Conservation (phyloP, 2,888 invertebrate genomes). For the Digitonthophagus gazella region DNA sequence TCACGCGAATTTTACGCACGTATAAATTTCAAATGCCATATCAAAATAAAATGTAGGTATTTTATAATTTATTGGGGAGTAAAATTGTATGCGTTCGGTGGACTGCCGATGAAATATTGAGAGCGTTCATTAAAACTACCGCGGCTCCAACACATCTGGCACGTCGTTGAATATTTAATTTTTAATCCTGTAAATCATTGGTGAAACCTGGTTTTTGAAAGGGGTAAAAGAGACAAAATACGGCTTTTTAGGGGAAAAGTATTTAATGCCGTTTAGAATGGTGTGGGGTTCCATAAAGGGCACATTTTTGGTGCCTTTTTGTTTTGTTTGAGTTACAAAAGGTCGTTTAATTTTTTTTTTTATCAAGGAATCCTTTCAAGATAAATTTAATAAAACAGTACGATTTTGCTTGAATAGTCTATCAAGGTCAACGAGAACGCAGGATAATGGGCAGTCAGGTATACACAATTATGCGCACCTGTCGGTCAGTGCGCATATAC, state of each 20-base stretch:
- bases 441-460: neutral
- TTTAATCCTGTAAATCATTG: constrained; percentile 12
- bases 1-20: neutral
- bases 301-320: too few species aligned
- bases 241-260: constrained; percentile 22
- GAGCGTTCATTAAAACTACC: neutral
- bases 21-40: neutral
- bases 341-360: too few species aligned
- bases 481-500: neutral
- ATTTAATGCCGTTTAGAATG: neutral
- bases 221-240: constrained; percentile 16
- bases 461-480: neutral
- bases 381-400: neutral
- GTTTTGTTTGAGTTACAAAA: too few species aligned
- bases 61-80: too few species aligned
- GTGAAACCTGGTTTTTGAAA: neutral
- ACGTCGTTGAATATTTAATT: constrained; percentile 9
- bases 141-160: neutral
- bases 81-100: neutral
- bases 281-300: too few species aligned
- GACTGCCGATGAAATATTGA: neutral
- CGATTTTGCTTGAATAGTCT: neutral
- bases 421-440: neutral
- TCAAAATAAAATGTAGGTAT: neutral
- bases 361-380: too few species aligned